Percentiles rank a stretch among this genome's conserved stretches.
phyloP scores from a whole-genome alignment of 2,797 vertebrate genomes.

The Artibeus jamaicensis region DNA sequence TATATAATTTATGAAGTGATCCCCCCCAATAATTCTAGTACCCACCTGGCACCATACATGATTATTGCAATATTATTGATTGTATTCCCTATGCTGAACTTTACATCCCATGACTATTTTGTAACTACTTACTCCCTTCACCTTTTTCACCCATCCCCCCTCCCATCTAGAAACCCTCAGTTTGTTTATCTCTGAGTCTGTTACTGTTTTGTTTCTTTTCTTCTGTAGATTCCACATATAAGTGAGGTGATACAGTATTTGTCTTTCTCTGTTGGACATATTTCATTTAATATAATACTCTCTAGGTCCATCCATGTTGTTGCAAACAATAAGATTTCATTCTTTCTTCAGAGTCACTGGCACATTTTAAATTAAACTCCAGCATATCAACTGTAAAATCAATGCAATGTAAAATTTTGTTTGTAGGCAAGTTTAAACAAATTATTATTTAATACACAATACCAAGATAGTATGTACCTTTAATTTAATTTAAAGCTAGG shows the following conservation, averaged over 20 bases:
- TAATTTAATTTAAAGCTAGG: slow-evolving; percentile 16
- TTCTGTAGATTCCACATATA: not conserved
- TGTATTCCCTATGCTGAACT: not conserved
- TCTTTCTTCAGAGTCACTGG: not conserved
- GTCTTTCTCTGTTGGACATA: not conserved
- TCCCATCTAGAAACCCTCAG: not conserved
- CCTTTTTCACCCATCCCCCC: not conserved
- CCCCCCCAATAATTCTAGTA: not conserved
- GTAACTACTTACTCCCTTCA: not conserved
- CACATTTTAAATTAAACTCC: slow-evolving; percentile 3
- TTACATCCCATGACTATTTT: not conserved
- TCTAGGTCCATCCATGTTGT: not conserved
- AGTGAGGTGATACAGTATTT: not conserved
- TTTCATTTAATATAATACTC: not conserved
- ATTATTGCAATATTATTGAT: not conserved
- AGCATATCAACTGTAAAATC: not conserved
- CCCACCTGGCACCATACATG: not conserved
- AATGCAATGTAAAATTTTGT: not conserved
- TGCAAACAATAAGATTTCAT: not conserved
- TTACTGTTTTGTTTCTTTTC: not conserved
- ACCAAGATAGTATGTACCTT: not conserved
- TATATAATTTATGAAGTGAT: not conserved
- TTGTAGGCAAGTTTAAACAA: not conserved
- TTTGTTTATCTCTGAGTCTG: not conserved
- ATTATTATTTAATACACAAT: not conserved